A percentile compares a stretch with the other conserved stretches of the same genome.
Evolutionary conservation across 2,113 vertebrate genomes (phyloP).

Genomic region (Columba livia): DNA sequence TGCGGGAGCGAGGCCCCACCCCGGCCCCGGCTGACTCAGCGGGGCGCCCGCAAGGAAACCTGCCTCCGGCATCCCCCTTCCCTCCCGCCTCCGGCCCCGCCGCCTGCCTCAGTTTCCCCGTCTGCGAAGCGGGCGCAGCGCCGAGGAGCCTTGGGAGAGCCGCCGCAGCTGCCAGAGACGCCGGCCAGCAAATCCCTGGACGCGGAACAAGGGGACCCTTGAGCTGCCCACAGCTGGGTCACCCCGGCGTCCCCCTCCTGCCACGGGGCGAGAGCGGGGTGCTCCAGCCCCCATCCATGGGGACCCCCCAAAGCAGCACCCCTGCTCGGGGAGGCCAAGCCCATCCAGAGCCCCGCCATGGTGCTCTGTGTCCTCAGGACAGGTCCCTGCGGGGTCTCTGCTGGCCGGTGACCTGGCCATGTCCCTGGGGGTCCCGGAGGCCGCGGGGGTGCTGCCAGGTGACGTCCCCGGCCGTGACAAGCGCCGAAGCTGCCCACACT

Average conservation of each 20-base stretch:
- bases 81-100: background rate
- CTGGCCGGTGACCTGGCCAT: background rate
- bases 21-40: constrained; percentile 51
- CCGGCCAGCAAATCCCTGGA: constrained; percentile 24
- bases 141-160: background rate
- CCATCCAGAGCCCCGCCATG: accelerated
- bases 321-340: background rate
- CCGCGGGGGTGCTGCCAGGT: background rate
- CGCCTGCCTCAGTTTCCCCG: constrained; percentile 53
- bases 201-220: background rate
- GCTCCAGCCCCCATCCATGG: accelerated
- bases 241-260: background rate
- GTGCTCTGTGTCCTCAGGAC: background rate
- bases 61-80: background rate
- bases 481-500: background rate
- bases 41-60: constrained; percentile 55
- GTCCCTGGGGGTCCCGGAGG: no score
- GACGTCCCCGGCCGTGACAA: background rate
- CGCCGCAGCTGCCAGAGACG: background rate
- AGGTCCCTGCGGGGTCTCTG: background rate
- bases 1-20: constrained; percentile 53
- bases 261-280: accelerated
- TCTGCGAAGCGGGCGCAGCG: background rate
- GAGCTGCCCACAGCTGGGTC: background rate
- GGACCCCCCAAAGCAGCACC: background rate